A percentile compares a stretch with the other conserved stretches of the same genome.
Evolutionary conservation across 2,797 vertebrate genomes (phyloP).

Genomic region (Myotis findleyi): DNA sequence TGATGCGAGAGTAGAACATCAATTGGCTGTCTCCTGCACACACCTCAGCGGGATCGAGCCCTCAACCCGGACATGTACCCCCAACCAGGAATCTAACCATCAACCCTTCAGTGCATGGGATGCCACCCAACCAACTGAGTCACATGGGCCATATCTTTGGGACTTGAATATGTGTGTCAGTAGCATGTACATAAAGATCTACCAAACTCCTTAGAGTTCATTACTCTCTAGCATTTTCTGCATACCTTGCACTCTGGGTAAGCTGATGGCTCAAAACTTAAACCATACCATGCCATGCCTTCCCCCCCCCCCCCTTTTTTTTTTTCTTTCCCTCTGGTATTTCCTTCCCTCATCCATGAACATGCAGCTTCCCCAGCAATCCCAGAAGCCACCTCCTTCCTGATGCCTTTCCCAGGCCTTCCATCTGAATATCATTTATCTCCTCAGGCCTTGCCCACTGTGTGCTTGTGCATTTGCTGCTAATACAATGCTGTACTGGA

Average conservation of each 20-base stretch:
- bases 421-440: neutral
- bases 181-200: neutral
- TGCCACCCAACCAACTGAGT: neutral
- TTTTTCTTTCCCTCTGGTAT: neutral
- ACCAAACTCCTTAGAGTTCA: neutral
- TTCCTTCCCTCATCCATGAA: neutral
- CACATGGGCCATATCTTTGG: too few species aligned
- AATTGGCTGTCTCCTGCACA: neutral
- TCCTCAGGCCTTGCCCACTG: neutral
- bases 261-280: neutral
- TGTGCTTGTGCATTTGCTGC: neutral
- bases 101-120: neutral
- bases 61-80: neutral
- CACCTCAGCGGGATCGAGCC: neutral
- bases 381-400: neutral
- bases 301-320: rapidly evolving
- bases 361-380: neutral
- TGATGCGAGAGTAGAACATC: neutral
- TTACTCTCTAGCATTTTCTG: neutral
- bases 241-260: neutral
- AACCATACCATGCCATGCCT: neutral
- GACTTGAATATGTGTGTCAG: neutral
- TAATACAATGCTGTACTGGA: too few species aligned
- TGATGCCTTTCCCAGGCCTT: neutral
- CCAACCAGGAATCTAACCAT: neutral